Base-by-base conservation (phyloP, 2,797 vertebrate genomes). In the Periparus ater region DNA sequence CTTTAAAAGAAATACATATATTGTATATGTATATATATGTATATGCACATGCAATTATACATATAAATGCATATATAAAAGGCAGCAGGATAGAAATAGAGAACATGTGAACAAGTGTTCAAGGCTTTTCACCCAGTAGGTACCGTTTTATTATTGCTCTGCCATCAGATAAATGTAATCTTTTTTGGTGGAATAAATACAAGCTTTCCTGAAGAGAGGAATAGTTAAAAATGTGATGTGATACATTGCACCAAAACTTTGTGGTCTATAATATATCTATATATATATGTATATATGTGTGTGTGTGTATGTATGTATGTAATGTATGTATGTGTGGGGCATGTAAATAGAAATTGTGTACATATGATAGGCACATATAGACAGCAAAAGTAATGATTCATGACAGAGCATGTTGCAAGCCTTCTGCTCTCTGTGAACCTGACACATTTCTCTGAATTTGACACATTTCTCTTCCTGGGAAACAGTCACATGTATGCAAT, bases 61-160 rank as follows among this genome's bases (percentile, higher is more conserved):
- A 25, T 51, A 40, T 25, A 60, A 44, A 44, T 38, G 2, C 30
- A 23, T 36, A 11, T 44, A 23, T 57, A 21, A 38, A 55, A 88
- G 19, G 10, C 11, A 66, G 8, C 2, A 71, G 23, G 21, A 23
- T 9, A 82, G 34, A 58, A 79, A 51, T 16, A 73, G 19, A n/a
- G 17, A 74, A 57, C 6, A 44, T 3, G 0, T 22, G 12, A 84
- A 27, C 5, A 71, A 76, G 2, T 1, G 0, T 57, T 44, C 78
- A 9, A 70, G 13, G 5, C 36, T 10, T 27, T 80, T 84, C 26
- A 63, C 5, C 3, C 13, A 17, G 44, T 9, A 71, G 11, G 3
- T 30, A n/a, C 5, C 45, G 11, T 42, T 77, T 88, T 91, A 36
- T 14, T 65, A 7, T 45, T 67, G 9, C 71, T 85, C 29, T 77